Percentiles rank a stretch among this genome's conserved stretches.
These are phyloP conservation scores for Tortricodes alternella DNA, from an alignment of 2,888 invertebrate genomes.

Conservation along the genomic window DNA sequence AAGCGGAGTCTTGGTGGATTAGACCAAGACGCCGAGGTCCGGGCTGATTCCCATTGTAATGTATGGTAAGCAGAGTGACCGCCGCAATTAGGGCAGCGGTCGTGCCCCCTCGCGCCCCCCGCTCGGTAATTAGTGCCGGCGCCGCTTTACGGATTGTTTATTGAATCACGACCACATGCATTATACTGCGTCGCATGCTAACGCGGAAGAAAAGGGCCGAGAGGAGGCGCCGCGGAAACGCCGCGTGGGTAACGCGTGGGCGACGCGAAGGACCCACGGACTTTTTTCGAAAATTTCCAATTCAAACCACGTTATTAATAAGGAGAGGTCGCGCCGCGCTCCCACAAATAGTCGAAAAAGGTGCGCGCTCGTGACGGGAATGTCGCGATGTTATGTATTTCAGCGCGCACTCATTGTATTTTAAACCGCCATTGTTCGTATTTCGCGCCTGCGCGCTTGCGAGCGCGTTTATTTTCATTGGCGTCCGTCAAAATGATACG, in stretches of 20 bases:
- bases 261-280: constrained; percentile 25
- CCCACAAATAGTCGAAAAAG: constrained; percentile 76
- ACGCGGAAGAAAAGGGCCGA: constrained; percentile 33
- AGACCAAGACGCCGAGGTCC: constrained; percentile 62
- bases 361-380: constrained; percentile 78
- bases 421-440: constrained; percentile 79
- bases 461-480: constrained; percentile 39
- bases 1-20: constrained; percentile 45
- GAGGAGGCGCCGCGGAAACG: constrained; percentile 39
- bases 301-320: constrained; percentile 77
- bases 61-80: constrained; percentile 73
- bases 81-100: constrained; percentile 67
- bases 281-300: constrained; percentile 53
- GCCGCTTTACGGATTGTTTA: constrained; percentile 53
- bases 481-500: constrained; percentile 46
- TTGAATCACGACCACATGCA: constrained; percentile 67
- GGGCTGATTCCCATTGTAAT: constrained; percentile 74
- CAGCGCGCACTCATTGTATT: constrained; percentile 77
- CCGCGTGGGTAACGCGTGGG: constrained; percentile 28
- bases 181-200: constrained; percentile 56
- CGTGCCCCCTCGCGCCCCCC: constrained; percentile 55
- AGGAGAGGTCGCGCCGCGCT: constrained; percentile 62
- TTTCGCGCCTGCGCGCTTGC: constrained; percentile 69
- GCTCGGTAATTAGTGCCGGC: constrained; percentile 63
- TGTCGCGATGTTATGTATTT: constrained; percentile 72